Conservation (phyloP, 2,888 invertebrate genomes). For the Caenorhabditis macrosperma region DNA sequence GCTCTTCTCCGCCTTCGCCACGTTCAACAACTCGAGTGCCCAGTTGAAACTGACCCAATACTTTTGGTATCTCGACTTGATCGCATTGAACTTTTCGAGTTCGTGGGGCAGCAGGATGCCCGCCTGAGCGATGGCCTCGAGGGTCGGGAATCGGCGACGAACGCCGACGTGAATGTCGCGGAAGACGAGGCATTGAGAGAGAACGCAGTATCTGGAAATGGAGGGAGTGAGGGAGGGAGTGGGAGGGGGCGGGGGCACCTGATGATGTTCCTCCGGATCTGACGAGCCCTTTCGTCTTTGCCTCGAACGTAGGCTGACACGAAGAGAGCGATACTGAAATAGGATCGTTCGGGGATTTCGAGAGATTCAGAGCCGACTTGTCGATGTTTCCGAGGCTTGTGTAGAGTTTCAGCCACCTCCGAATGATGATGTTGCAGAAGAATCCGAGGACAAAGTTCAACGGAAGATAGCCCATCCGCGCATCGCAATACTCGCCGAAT, state of each 20-base stretch:
- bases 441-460: constrained; percentile 72
- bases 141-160: constrained; percentile 62
- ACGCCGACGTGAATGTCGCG: constrained; percentile 67
- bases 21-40: constrained; percentile 69
- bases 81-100: constrained; percentile 54
- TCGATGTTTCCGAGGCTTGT: constrained; percentile 65
- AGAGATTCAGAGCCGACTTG: constrained; percentile 37
- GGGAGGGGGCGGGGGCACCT: constrained; percentile 49
- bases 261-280: constrained; percentile 71
- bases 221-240: neutral
- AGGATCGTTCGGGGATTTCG: neutral
- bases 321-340: constrained; percentile 69
- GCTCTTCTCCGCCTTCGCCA: constrained; percentile 59
- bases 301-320: constrained; percentile 67
- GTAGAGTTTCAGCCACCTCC: constrained; percentile 62
- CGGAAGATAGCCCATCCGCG: constrained; percentile 67
- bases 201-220: constrained; percentile 59
- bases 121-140: constrained; percentile 60
- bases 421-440: constrained; percentile 71
- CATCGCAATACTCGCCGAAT: constrained; percentile 66
- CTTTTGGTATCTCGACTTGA: constrained; percentile 65
- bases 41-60: constrained; percentile 78
- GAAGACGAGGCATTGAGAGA: constrained; percentile 67
- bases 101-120: constrained; percentile 58
- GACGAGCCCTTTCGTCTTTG: constrained; percentile 63